Percentiles rank a stretch among this genome's conserved stretches.
Evolutionary conservation across 2,888 invertebrate species (phyloP).

Genomic region (Athalia rosae): DNA sequence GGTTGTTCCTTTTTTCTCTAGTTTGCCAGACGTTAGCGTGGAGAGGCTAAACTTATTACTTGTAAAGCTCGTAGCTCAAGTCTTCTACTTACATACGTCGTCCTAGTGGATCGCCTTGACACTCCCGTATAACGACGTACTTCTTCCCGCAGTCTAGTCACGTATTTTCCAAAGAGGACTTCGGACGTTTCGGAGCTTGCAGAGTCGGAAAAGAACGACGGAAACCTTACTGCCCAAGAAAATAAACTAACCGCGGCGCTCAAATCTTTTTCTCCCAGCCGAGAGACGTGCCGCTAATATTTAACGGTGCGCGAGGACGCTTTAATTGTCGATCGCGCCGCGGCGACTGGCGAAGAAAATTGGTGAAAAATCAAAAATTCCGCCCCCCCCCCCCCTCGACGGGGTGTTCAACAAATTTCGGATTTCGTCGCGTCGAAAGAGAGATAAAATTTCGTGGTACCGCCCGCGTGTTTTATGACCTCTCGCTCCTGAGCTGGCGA

Average conservation of each 20-base stretch:
- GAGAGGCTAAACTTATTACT: constrained; percentile 27
- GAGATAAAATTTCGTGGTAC: neutral
- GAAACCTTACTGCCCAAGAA: neutral
- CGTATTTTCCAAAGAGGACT: constrained; percentile 37
- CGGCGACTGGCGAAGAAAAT: no score
- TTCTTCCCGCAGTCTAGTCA: constrained; percentile 24
- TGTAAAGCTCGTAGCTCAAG: constrained; percentile 39
- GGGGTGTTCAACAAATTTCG: no score
- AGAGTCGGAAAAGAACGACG: constrained; percentile 17
- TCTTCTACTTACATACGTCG: constrained; percentile 18
- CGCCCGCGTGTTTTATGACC: constrained; percentile 2
- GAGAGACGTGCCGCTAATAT: no score
- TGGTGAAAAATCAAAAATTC: no score
- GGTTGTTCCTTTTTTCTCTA: neutral
- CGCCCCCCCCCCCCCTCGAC: no score
- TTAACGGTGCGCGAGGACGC: no score
- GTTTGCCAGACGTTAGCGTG: neutral
- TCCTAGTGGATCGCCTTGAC: constrained; percentile 30
- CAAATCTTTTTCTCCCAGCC: neutral
- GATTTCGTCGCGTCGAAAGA: no score
- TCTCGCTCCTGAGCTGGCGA: neutral
- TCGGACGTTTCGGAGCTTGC: constrained; percentile 32
- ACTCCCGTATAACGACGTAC: constrained; percentile 39
- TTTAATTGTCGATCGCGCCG: no score
- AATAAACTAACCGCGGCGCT: neutral